Evolutionary conservation across 2,113 vertebrate genomes (phyloP).

Genomic region (Camelus dromedarius): DNA sequence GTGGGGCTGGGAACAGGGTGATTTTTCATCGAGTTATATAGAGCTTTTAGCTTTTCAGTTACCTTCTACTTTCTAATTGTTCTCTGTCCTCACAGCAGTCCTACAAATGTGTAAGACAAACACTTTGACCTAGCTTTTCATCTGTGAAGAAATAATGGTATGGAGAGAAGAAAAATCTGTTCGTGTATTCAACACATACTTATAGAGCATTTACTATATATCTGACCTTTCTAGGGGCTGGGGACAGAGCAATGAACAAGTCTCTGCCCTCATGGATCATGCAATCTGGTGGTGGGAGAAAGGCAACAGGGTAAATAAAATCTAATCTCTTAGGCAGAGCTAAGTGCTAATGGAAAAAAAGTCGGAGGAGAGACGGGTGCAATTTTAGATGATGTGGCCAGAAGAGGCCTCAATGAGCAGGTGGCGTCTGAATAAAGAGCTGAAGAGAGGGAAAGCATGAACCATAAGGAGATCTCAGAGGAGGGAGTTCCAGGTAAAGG

Average conservation of each 20-base stretch:
- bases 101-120: background rate
- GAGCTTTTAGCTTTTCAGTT: constrained; percentile 38
- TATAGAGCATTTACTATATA: background rate
- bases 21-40: background rate
- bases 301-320: background rate
- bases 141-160: constrained; percentile 34
- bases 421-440: constrained; percentile 21
- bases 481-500: background rate
- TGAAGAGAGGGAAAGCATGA: background rate
- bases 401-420: constrained; percentile 36
- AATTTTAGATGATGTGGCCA: constrained; percentile 2
- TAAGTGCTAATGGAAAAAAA: background rate
- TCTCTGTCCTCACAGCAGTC: background rate
- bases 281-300: background rate
- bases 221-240: background rate
- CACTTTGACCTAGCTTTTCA: constrained; percentile 21
- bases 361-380: background rate
- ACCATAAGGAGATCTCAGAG: background rate
- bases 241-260: background rate
- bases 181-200: constrained; percentile 28
- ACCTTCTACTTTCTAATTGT: constrained; percentile 43
- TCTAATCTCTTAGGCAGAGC: background rate
- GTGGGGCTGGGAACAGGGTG: background rate
- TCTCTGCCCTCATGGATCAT: background rate
- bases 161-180: constrained; percentile 7